Evolutionary conservation across 2,797 vertebrate genomes (phyloP), one percentile per base, ranked within the genome.

Genomic region (Heterohyrax brucei): DNA sequence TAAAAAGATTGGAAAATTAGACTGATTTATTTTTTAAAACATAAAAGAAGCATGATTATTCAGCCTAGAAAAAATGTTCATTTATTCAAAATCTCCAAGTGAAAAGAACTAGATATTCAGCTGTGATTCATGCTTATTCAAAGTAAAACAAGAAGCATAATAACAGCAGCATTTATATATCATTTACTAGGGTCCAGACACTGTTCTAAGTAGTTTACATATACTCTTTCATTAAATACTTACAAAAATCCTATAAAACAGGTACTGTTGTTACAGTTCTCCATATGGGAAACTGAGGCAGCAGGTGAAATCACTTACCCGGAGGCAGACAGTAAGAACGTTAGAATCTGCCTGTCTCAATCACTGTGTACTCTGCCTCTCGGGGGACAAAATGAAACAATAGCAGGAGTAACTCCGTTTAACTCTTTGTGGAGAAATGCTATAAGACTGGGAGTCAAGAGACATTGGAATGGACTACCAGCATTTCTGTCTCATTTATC

Each of bases 61-160:
- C 64, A 30, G 46, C 53, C 46, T 9, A 70, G 16, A 68, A 87
- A 92, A 92, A 88, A 68, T 28, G 76, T 48, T 77, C 10, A 95
- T 75, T 91, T 94, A 87, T 91, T 89, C 24, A 81, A 84, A 94
- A 82, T 7, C 10, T 64, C 70, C 46, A 93, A 0, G 1, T 87
- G 46, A 66, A 46, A 92, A 85, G 70, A 56, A 64, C 30, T 70
- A 62, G 6, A 19, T 61, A 56, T 68, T 39, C 77, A 94, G 56
- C 56, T 93, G 46, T 48, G 90, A 39, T 61, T 21, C 2, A 61
- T 93, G 21, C 28, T 50, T 44, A 73, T 85, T 91, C 53, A 95
- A 94, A 89, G 85, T 48, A 90, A 95, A 92, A 85, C 87, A 83
- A 91, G 48, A 95, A 73, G 14, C 24, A 77, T 87, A 80, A 72